Evolutionary conservation across 2,888 invertebrate species (phyloP), one percentile per base, ranked within the genome.

Genomic region (Pristionchus maxplancki): DNA sequence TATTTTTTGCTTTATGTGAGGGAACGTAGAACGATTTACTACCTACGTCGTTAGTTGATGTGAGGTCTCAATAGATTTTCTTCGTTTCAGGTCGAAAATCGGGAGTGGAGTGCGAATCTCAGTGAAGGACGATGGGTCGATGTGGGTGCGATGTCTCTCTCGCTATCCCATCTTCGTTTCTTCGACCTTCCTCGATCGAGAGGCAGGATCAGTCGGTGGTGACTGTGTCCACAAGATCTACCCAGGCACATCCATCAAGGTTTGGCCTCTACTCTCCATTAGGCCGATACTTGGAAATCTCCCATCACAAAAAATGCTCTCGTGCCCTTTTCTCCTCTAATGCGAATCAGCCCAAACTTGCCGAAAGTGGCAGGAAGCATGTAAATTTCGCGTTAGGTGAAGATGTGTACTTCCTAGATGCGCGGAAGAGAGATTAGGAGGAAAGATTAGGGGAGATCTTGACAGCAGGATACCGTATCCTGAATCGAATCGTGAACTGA

Each of bases 161-260:
- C 83, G 88, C 0, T 88, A 31, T 40, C 82, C 88, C 83, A 28
- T 88, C 37, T 88, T 82, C 83, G 20, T 81, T 48, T 17, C 8
- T n/a, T 64, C 64, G 9, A 28, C 37, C 13, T 88, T 31, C 50
- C 83, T 88, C 9, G 88, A 88, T 40, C 44, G 64, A 24, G 64
- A 58, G 34, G 62, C 88, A 3, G 88, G 88, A 44, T 17, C 64
- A 6, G 64, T 64, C 34, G 40, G 3, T 20, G 82, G 83, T 1
- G 88, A 88, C 37, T 44, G 83, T 4, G n/a, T 88, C 24, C 88
- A 88, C 67, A 88, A 88, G 67, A 17, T 88, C n/a, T 88, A 88
- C 50, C 88, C 88, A 31, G 83, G 83, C 48, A 50, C 28, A 6
- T 17, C 88, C 24, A 44, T 88, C 82, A 82, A 88, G 88, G 88